Base-by-base conservation (phyloP, 2,113 vertebrate species). In the Chionis minor region DNA sequence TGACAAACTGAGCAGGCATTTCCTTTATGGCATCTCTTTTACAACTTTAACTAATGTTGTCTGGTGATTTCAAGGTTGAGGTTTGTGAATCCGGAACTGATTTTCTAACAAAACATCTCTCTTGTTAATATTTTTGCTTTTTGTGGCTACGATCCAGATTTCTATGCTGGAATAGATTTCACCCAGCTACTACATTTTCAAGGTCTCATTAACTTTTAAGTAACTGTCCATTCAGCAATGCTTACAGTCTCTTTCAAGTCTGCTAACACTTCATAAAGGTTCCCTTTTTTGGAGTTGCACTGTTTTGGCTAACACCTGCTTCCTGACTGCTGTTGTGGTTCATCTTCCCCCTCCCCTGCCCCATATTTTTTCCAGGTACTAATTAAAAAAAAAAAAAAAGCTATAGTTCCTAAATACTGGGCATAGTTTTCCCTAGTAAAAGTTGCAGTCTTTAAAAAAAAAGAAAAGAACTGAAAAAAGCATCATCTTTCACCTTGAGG, bases 271-370 rank as follows among this genome's bases (percentile, higher is more conserved):
- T 69, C 13, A 7, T 44, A 74, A 74, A 45, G 20, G 35, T 55
- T 52, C 23, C 26, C 72, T 42, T 70, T 26, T 54, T 79, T 92
- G 49, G 27, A 74, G 55, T 63, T 86, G 44, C 24, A 26, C 15
- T 27, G 10, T 38, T 74, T 65, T 86, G 61, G 27, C 62, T 40
- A 73, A 58, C 18, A 69, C 4, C 20, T 62, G 6, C 12, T 47
- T 62, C 17, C 24, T 42, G 12, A 55, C n/a, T 62, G 67, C 20
- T 77, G 11, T 19, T 38, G 21, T 18, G 23, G 27, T 35, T 79
- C 42, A n/a, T 56, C 28, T n/a, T 14, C 24, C 9, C 4, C 14
- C 5, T 9, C 2, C 8, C 5, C 3, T 3, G 2, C 5, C 2
- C 5, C 4, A 28, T 42, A 17, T 44, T 87, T 87, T 61, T 65